Evolutionary conservation across 2,797 vertebrate species (phyloP).

Genomic region (Helarctos malayanus): DNA sequence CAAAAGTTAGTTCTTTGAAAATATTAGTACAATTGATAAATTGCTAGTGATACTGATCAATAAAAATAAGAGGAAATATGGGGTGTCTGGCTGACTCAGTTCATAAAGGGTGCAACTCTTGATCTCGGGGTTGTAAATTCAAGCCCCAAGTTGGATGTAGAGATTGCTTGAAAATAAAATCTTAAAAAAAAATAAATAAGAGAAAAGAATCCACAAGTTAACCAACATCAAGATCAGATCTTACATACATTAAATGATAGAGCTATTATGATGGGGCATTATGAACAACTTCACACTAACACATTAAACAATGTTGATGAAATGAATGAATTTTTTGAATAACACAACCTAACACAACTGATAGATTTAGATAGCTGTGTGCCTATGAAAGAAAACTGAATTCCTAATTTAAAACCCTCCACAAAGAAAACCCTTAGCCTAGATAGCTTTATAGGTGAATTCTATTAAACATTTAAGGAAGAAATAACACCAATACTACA

Average conservation of each 20-base stretch:
- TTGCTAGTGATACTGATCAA: background rate
- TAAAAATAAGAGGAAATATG: background rate
- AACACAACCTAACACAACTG: background rate
- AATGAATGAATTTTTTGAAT: conserved; percentile 4
- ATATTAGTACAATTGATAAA: background rate
- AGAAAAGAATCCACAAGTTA: background rate
- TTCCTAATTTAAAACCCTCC: conserved; percentile 18
- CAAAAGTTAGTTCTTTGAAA: background rate
- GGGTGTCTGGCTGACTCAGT: background rate
- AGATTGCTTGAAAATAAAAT: background rate
- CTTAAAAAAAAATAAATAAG: background rate
- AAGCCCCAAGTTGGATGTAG: background rate
- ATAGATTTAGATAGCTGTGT: background rate
- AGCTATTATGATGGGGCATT: background rate
- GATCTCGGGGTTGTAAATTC: background rate
- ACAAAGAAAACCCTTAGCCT: background rate
- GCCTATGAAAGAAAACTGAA: background rate
- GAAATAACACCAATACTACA: background rate
- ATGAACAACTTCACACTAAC: background rate
- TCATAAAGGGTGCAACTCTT: background rate
- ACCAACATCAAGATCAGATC: background rate
- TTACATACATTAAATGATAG: background rate
- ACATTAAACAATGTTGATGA: background rate
- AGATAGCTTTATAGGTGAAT: background rate
- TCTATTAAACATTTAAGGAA: background rate